Evolutionary conservation across 2,888 invertebrate genomes (phyloP), one percentile per base, ranked within the genome.

Genomic region (Trichacis sp.): DNA sequence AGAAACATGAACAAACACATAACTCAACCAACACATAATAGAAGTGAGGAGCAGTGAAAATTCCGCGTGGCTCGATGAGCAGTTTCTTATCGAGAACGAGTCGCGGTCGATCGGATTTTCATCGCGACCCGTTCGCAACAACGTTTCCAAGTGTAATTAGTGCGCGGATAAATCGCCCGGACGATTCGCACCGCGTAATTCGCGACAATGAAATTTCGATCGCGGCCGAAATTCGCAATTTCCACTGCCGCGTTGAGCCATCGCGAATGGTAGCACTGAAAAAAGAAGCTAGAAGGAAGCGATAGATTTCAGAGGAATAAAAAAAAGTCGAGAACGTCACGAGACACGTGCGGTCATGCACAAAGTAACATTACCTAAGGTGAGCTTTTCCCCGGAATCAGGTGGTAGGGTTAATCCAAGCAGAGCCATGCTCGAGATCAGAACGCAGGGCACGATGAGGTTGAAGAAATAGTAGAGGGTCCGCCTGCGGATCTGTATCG

Each of bases 401-500:
- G 98, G 98, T 72, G 99, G 98, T 84, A 99, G 88, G 73, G 97
- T 96, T 88, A 99, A 99, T 74, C 98, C 97, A 80, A 99, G 89
- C 75, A 99, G 91, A 75, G 98, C 97, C 95, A 98, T 97, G 75
- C 97, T 96, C 70, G 98, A 96, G 85, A 99, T 98, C 81, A 99
- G 91, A 82, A 98, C 96, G 86, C 98, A 98, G 76, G 98, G 99
- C 82, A 98, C 96, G 86, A 99, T 98, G 86, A 99, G 91, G 89
- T 99, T 99, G 91, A 98, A 97, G 88, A 97, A 97, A 88, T 98
- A 98, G 89, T 98, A 98, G 79, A 98, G 89, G 49, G 98, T 98
- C 81, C 98, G 90, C 83, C 98, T 90, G 76, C 98, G 90, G 81
- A 99, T 96, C 88, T 95, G 94, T 85, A 99, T 96, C 74, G 94